Evolutionary conservation across 2,797 vertebrate genomes (phyloP).

Genomic region (Antrozous pallidus): DNA sequence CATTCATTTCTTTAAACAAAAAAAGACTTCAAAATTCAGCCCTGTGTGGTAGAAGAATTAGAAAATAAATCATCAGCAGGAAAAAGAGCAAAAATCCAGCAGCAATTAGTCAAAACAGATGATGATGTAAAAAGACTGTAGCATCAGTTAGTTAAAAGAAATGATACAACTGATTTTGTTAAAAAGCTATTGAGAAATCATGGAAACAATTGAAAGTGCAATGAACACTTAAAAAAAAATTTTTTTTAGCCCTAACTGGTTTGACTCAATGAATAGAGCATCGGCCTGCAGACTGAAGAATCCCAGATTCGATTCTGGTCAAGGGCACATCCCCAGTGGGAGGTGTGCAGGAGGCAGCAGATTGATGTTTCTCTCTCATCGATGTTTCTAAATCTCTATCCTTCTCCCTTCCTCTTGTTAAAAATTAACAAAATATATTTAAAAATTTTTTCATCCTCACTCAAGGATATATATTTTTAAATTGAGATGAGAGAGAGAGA

Average conservation of each 20-base stretch:
- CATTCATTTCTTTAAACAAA: slow-evolving; percentile 79
- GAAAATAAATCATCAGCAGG: slow-evolving; percentile 78
- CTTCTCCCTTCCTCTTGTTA: no score
- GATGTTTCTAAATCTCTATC: no score
- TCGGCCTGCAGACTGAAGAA: no score
- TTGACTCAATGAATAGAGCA: no score
- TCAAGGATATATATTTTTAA: background rate
- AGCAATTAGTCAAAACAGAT: slow-evolving; percentile 88
- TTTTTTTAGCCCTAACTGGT: background rate
- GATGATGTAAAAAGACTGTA: slow-evolving; percentile 88
- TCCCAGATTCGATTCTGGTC: no score
- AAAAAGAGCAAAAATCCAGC: slow-evolving; percentile 64
- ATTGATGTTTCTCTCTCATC: no score
- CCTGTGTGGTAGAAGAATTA: slow-evolving; percentile 81
- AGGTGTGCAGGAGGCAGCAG: no score
- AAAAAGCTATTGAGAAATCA: slow-evolving; percentile 87
- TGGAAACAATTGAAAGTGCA: slow-evolving; percentile 87
- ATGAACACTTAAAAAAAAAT: slow-evolving; percentile 72
- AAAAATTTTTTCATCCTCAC: background rate
- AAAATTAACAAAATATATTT: background rate
- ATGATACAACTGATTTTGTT: slow-evolving; percentile 86
- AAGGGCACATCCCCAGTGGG: no score
- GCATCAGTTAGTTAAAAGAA: slow-evolving; percentile 87
- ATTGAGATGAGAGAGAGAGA: background rate
- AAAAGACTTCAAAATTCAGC: slow-evolving; percentile 77